Percentiles rank a stretch among this genome's conserved stretches.
These are phyloP conservation scores for Platycheirus albimanus DNA, from an alignment of 2,888 invertebrate species.

Conservation along the genomic window DNA sequence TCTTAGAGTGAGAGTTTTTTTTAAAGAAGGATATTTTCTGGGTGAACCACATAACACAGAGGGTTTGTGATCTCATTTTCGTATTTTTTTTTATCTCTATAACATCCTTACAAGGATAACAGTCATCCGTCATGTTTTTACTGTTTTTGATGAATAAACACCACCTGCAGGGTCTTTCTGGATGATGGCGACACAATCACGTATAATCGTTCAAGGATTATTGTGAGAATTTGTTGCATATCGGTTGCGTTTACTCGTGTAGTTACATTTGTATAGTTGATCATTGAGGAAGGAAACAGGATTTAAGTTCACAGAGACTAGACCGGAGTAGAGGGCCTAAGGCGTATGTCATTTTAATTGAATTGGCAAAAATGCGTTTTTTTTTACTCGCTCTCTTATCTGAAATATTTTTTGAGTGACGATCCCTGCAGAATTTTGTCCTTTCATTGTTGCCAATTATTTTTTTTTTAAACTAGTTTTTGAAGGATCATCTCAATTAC, in stretches of 20 bases:
- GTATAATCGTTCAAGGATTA: constrained; percentile 24
- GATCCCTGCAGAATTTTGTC: constrained; percentile 27
- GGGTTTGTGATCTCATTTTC: constrained; percentile 57
- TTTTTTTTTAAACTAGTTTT: constrained; percentile 48
- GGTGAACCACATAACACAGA: constrained; percentile 56
- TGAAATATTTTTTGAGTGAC: background rate
- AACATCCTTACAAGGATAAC: constrained; percentile 56
- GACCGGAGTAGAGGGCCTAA: too few relatives aligned
- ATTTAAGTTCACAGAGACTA: constrained; percentile 40
- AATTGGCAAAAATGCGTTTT: constrained; percentile 5
- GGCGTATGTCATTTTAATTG: constrained; percentile 34
- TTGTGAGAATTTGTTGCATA: constrained; percentile 50
- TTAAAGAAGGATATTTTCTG: constrained; percentile 36
- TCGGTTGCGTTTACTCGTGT: background rate
- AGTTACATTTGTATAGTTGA: background rate
- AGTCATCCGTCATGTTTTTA: constrained; percentile 66
- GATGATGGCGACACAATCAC: constrained; percentile 28
- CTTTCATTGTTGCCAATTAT: constrained; percentile 34
- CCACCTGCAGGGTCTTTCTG: constrained; percentile 38
- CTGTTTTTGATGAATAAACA: constrained; percentile 46
- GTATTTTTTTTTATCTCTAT: constrained; percentile 21
- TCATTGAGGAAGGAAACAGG: constrained; percentile 19
- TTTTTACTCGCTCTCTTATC: constrained; percentile 9
- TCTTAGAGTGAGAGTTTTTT: constrained; percentile 6
- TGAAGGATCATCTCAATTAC: constrained; percentile 62